phyloP scores from a whole-genome alignment of 2,888 invertebrate species.

The Ceratothoa steindachneri region DNA sequence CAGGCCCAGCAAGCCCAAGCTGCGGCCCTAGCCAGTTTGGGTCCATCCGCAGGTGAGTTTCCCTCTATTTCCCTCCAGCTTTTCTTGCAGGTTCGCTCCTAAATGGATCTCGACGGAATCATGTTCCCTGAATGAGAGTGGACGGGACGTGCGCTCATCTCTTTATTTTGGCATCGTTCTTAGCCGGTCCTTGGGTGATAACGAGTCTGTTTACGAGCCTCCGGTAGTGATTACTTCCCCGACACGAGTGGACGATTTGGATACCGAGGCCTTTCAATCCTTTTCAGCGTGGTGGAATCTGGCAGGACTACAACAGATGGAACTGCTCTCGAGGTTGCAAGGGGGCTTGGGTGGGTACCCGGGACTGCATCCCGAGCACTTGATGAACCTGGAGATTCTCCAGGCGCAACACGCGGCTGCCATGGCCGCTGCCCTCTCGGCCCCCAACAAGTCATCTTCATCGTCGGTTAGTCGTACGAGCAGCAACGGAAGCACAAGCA shows the following conservation, averaged over 20 bases:
- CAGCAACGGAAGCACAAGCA: conserved; percentile 19
- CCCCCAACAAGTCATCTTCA: conserved; percentile 26
- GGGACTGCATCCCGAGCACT: conserved; percentile 41
- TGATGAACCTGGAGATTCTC: conserved; percentile 43
- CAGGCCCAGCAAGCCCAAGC: conserved; percentile 55
- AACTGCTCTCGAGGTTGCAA: conserved; percentile 38
- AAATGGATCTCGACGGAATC: no score
- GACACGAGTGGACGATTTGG: no score
- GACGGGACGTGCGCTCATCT: background rate
- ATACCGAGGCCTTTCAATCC: no score
- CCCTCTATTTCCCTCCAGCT: no score
- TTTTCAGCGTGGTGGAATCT: conserved; percentile 45
- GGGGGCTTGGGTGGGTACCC: conserved; percentile 26
- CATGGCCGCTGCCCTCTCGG: conserved; percentile 37
- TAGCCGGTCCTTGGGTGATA: no score
- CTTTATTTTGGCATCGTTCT: background rate
- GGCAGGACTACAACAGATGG: conserved; percentile 46
- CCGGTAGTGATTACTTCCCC: no score
- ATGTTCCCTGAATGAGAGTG: no score
- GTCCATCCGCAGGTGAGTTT: conserved; percentile 34
- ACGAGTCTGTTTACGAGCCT: no score
- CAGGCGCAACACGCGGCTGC: conserved; percentile 45
- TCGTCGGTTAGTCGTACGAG: conserved; percentile 16
- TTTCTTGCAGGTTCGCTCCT: background rate
- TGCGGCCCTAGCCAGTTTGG: conserved; percentile 30